These are phyloP conservation scores for Oligia latruncula DNA, from an alignment of 2,888 invertebrate species.

Conservation along the genomic window DNA sequence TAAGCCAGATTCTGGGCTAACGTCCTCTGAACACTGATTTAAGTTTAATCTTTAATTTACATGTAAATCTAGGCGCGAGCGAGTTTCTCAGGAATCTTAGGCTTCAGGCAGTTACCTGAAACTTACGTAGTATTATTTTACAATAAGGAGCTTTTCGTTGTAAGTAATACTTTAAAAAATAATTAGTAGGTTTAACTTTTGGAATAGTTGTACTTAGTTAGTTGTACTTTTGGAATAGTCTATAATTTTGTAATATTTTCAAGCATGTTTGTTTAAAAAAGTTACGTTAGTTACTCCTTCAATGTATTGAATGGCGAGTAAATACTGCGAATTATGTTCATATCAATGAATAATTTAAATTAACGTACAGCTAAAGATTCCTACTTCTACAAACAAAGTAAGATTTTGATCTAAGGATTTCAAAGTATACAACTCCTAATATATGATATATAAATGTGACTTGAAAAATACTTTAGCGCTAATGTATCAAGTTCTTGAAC, in stretches of 20 bases:
- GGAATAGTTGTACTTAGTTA: too few relatives aligned
- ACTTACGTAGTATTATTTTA: slow-evolving; percentile 7
- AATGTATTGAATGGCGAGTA: background rate
- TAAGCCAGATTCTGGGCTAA: slow-evolving; percentile 30
- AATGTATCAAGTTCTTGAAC: slow-evolving; percentile 34
- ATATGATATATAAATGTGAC: background rate
- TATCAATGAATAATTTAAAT: background rate
- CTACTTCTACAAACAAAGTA: background rate
- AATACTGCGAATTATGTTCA: background rate
- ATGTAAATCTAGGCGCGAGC: slow-evolving; percentile 50
- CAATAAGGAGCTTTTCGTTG: background rate
- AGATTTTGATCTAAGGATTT: background rate
- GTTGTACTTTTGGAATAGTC: too few relatives aligned
- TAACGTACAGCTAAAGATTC: background rate
- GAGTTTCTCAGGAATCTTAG: slow-evolving; percentile 19
- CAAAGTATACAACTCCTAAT: background rate
- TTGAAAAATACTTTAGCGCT: slow-evolving; percentile 11
- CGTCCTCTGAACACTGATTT: slow-evolving; percentile 53
- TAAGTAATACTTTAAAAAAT: background rate
- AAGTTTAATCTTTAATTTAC: slow-evolving; percentile 64
- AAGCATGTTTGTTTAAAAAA: background rate
- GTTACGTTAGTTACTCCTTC: background rate
- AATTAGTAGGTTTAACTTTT: background rate
- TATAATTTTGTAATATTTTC: background rate
- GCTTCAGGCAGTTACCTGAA: background rate